Conservation (phyloP, 2,113 vertebrate genomes). For the Carlito syrichta region DNA sequence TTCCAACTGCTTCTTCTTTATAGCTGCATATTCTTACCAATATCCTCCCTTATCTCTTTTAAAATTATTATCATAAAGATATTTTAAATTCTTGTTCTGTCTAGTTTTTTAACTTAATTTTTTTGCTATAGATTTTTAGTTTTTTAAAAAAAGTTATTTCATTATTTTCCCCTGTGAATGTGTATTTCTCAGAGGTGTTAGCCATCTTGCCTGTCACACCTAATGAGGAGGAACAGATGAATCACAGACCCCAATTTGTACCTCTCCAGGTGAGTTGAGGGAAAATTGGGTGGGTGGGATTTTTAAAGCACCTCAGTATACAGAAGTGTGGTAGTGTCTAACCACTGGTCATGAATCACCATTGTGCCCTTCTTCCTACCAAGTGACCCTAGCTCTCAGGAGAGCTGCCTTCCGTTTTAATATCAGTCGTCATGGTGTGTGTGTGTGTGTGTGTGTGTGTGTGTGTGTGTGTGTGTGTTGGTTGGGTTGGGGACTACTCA, state of each 20-base stretch:
- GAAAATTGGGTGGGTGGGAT: neutral
- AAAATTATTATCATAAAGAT: neutral
- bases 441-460: neutral
- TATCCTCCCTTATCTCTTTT: neutral
- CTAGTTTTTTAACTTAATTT: neutral
- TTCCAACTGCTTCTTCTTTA: neutral
- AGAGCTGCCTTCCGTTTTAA: neutral
- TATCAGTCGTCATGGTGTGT: neutral
- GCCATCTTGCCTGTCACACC: neutral
- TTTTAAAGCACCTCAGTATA: neutral
- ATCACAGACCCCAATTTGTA: neutral
- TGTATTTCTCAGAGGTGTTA: neutral
- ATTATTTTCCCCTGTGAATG: neutral
- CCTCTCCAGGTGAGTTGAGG: neutral
- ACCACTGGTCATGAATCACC: neutral
- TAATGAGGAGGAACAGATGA: neutral
- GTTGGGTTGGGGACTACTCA: neutral
- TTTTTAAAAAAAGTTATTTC: neutral
- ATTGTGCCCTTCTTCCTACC: neutral
- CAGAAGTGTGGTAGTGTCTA: neutral
- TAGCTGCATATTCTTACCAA: neutral
- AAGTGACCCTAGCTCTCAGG: neutral
- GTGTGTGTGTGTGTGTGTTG: neutral
- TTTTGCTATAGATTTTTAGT: neutral
- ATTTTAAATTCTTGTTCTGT: constrained; percentile 32